Conservation (phyloP, 2,113 vertebrate genomes). For the Oreochromis tanganicae region DNA sequence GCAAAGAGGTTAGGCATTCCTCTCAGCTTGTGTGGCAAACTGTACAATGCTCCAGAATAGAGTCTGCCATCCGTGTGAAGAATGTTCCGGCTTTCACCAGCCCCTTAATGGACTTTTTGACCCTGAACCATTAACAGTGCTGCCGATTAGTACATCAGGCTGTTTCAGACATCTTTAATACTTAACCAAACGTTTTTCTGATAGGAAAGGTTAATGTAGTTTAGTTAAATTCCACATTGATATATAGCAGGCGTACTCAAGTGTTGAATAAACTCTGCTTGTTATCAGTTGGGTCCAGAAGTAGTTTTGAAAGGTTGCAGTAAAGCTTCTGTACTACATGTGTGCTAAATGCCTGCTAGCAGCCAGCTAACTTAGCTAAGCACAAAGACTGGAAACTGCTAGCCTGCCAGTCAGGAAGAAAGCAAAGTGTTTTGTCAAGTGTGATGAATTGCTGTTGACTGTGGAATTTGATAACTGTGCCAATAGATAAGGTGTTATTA, state of each 20-base stretch:
- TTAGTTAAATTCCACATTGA: background rate
- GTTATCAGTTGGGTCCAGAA: background rate
- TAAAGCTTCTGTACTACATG: background rate
- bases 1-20: constrained; percentile 56
- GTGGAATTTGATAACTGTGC: background rate
- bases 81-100: constrained; percentile 22
- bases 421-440: background rate
- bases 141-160: background rate
- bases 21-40: constrained; percentile 48
- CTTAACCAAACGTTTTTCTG: constrained; percentile 11
- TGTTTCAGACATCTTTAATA: background rate
- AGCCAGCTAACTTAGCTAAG: background rate
- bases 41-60: constrained; percentile 43
- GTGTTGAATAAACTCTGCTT: background rate
- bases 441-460: background rate
- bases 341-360: background rate
- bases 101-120: constrained; percentile 24
- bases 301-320: background rate
- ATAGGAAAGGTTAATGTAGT: background rate
- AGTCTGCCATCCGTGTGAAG: constrained; percentile 24
- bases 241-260: background rate
- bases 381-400: background rate
- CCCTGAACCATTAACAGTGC: constrained; percentile 38
- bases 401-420: background rate
- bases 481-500: background rate